phyloP scores from a whole-genome alignment of 1,140 invertebrate species.

The Ostrea denselamellosa region DNA sequence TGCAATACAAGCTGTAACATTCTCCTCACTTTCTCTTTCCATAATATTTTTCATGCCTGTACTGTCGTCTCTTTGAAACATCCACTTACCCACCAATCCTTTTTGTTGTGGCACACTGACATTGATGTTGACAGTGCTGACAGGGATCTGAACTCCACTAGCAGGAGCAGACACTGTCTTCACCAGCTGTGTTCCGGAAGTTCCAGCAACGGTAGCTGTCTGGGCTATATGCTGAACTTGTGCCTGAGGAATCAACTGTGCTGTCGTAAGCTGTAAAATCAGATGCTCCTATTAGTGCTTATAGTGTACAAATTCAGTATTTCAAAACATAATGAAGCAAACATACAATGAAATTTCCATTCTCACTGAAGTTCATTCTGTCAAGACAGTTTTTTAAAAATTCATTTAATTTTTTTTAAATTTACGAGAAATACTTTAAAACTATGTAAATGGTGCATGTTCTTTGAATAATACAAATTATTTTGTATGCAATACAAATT shows the following conservation, averaged over 20 bases:
- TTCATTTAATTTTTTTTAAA: not conserved
- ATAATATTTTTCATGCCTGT: not conserved
- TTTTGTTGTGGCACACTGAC: slow-evolving; percentile 62
- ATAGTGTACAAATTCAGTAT: not conserved
- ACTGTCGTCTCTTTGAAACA: not conserved
- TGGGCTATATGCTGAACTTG: slow-evolving; percentile 68
- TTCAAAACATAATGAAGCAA: too few relatives aligned
- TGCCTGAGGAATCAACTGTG: slow-evolving; percentile 70
- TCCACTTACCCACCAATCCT: not conserved
- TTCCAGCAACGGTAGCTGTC: slow-evolving; percentile 56
- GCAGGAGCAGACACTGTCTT: slow-evolving; percentile 70
- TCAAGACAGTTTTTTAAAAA: not conserved
- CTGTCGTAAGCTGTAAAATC: slow-evolving; percentile 55
- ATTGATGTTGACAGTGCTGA: slow-evolving; percentile 70
- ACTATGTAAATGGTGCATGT: not conserved
- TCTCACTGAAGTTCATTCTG: not conserved
- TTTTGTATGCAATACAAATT: too few relatives aligned
- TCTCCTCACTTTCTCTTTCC: not conserved
- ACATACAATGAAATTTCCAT: too few relatives aligned
- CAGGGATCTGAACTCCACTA: slow-evolving; percentile 64
- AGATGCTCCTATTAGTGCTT: not conserved
- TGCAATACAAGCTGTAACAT: not conserved
- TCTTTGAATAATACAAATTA: too few relatives aligned
- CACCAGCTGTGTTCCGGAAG: slow-evolving; percentile 63
- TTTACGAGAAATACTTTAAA: not conserved